Evolutionary conservation across 2,797 vertebrate species (phyloP), one percentile per base, ranked within the genome.

Genomic region (Meda fulgida): DNA sequence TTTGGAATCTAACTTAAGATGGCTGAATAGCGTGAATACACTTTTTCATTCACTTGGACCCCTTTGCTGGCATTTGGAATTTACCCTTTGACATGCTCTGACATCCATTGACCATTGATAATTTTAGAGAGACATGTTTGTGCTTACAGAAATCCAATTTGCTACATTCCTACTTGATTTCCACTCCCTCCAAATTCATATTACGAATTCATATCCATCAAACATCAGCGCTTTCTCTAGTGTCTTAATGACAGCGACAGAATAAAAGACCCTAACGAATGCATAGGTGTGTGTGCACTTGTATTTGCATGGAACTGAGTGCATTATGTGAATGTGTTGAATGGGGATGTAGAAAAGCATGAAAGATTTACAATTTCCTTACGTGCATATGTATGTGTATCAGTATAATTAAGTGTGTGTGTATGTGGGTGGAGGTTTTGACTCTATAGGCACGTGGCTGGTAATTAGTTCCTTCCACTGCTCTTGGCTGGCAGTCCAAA

Each of bases 391-490:
- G 69, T 66, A 66, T 31, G 26, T 69, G 31, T 29, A 80, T 69
- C 43, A n/a, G 63, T 26, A 21, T 65, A 75, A 48, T 75, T 43
- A 46, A 70, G n/a, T 69, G 58, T 80, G 70, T 36, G 80, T 85
- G n/a, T 34, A 1, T 14, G 46, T 78, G 78, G 23, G 67, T 60
- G 73, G 71, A 31, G 83, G 86, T 83, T 87, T 86, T 48, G 43
- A 72, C 80, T 89, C 81, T 29, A 36, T 67, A 87, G 83, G 65
- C 72, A 72, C 69, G 80, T 84, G 84, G 84, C 86, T 89, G 84
- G 86, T 88, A 89, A 91, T 91, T 91, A 89, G 87, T 82, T 79
- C 36, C 84, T 88, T 85, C 86, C 82, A 87, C 80, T 55, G 83
- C 65, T 89, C 46, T 85, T 81, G 85, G 79, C 69, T 81, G 70